Evolutionary conservation across 2,113 vertebrate species (phyloP), one percentile per base, ranked within the genome.

Genomic region (Bombycilla garrulus): DNA sequence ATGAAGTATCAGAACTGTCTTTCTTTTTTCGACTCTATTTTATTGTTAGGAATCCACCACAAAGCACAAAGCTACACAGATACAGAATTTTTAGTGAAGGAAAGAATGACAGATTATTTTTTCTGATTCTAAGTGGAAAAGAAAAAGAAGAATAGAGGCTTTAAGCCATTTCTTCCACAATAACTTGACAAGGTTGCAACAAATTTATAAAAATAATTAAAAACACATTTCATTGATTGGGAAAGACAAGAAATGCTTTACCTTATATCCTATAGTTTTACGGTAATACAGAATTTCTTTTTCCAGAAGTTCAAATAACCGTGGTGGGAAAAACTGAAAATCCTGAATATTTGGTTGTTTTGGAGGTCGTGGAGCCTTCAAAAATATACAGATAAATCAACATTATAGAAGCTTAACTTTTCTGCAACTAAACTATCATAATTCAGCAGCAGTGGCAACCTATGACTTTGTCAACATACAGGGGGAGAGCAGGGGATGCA

Each of bases 321-420:
- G 98, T 51, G 98, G 98, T 50, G 99, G 98, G 58, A 99, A 99
- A 96, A 99, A 99, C 36, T 99, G 99, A 95, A 99, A 99, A 97
- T 99, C 99, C 89, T 99, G 99, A 96, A 99, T 98, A 96, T 98
- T 99, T 87, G 98, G 98, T 88, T 99, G 98, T 92, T 98, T 99
- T 24, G 98, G 98, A 87, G 98, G 98, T 86, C 98, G 97, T 53
- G 98, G 98, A 91, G 98, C 98, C 98, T 99, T 96, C 64, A 97
- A 74, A 96, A 69, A 86, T 15, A 94, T 15, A 94, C 7, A 95
- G 29, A 78, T 29, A 35, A 22, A 81, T 51, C 67, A 77, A 83
- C 47, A 57, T 83, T 35, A 77, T 0, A 44, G n/a, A 80, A 66
- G 22, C 13, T 35, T 66, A 54, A 64, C 31, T 96, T 85, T 42